Percentiles rank a stretch among this genome's conserved stretches.
Conservation (phyloP, 2,888 invertebrate genomes). For the Endomychus coccineus region DNA sequence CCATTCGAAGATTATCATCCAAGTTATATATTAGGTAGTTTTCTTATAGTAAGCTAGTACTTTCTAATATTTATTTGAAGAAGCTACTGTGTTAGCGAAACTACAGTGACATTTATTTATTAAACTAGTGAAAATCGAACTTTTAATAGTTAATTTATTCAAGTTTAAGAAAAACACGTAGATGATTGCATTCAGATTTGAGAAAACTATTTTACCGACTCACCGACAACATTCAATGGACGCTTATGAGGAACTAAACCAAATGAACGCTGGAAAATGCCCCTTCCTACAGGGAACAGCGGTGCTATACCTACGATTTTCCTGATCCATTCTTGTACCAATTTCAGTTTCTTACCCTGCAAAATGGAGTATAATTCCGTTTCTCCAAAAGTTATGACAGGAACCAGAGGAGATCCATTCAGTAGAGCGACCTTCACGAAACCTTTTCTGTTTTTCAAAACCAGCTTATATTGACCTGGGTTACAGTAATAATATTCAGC, state of each 20-base stretch:
- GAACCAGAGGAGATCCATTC: conserved; percentile 71
- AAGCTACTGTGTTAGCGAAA: too few relatives aligned
- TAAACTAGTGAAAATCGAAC: too few relatives aligned
- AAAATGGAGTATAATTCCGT: conserved; percentile 77
- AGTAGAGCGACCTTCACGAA: conserved; percentile 36
- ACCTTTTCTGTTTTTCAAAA: conserved; percentile 66
- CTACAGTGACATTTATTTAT: too few relatives aligned
- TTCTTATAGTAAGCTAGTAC: too few relatives aligned
- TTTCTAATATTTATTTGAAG: too few relatives aligned
- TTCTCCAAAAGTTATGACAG: conserved; percentile 86
- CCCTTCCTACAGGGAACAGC: conserved; percentile 69
- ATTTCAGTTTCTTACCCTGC: too few relatives aligned
- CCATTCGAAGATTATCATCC: too few relatives aligned
- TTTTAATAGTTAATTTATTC: too few relatives aligned
- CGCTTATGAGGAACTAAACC: conserved; percentile 76
- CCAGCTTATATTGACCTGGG: conserved; percentile 65
- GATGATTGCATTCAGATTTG: too few relatives aligned
- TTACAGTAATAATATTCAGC: conserved; percentile 77
- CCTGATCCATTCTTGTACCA: conserved; percentile 62
- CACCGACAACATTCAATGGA: conserved; percentile 81
- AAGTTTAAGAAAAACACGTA: too few relatives aligned
- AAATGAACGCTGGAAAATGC: conserved; percentile 85
- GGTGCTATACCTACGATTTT: conserved; percentile 66
- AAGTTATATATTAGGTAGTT: too few relatives aligned
- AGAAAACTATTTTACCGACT: conserved; percentile 38